phyloP scores from a whole-genome alignment of 92 coral and sea anemone species.

The Galaxea fascicularis region DNA sequence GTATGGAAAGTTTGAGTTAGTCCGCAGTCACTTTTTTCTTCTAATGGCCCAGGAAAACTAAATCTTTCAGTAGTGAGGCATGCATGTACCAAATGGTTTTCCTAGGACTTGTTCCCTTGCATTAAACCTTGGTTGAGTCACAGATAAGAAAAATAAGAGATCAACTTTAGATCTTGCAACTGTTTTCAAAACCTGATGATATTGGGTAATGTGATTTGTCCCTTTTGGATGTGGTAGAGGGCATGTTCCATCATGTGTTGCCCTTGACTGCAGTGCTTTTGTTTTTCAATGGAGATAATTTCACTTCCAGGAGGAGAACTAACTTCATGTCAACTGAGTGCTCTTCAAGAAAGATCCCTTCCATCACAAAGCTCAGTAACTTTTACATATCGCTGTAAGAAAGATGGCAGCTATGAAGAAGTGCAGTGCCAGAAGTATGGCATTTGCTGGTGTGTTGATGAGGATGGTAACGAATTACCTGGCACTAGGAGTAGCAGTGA shows the following conservation, averaged over 20 bases:
- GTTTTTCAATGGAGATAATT: not conserved
- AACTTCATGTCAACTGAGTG: conserved; percentile 73
- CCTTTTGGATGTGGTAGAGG: no score
- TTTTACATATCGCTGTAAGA: conserved; percentile 78
- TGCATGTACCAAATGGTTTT: no score
- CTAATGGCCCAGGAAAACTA: no score
- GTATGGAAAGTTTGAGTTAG: no score
- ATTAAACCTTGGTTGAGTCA: not conserved
- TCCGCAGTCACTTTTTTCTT: no score
- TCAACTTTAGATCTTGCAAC: no score
- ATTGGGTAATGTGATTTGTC: no score
- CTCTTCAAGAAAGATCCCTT: conserved; percentile 48
- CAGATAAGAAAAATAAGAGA: not conserved
- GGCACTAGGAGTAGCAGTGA: conserved; percentile 69
- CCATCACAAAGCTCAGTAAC: conserved; percentile 38
- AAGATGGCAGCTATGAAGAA: conserved; percentile 49
- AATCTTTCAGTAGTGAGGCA: no score
- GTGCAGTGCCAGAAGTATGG: conserved; percentile 76
- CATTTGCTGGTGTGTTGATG: conserved; percentile 86
- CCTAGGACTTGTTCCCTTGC: no score
- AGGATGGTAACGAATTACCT: conserved; percentile 65
- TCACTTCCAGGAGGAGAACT: conserved; percentile 67
- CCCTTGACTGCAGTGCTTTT: not conserved
- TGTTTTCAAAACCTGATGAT: no score
- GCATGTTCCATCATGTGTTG: no score